Base-by-base conservation (phyloP, 2,888 invertebrate genomes). In the Pseudanteris insignis region DNA sequence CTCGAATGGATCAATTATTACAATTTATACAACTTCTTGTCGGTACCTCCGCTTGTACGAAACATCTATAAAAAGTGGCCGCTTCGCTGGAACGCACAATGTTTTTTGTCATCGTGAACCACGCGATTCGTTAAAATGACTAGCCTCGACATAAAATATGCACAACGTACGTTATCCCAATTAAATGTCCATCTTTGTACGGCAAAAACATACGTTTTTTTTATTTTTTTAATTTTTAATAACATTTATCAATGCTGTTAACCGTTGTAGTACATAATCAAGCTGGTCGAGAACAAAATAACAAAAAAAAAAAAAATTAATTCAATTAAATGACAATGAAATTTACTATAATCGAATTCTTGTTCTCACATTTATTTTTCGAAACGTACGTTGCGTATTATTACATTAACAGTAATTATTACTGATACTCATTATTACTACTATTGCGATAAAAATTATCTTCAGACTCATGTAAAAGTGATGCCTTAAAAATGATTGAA, bases 11-110 rank as follows among this genome's bases (percentile, higher is more conserved):
- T 53, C 41, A 51, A 18, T 57, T 62, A 53, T 62, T 57, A 62
- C 62, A 62, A 62, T 62, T 62, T 62, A 29, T 62, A 62, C 62
- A 62, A 51, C 24, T 30, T 46, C 46, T 44, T 43, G 25, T 37
- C 15, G 43, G 36, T 46, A 40, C 33, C 10, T 13, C 37, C 25
- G 36, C 37, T 24, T 21, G 21, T 58, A 51, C 44, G 59, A 60
- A 60, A 53, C 37, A 53, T 60, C 47, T 61, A 38, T 51, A 57
- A 57, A 55, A 57, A 48, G 13, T 44, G 14, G 44, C 10, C 38
- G 48, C 13, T 21, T n/a, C 37, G 32, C 34, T 54, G 12, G 30
- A 41, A 44, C 37, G 54, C 41, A 36, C 40, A 26, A 58, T 38
- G 13, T 10, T 4, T 33, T 21, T 32, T 18, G 12, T 15, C 6